These are phyloP conservation scores for Tetramorium parvispinum DNA, from an alignment of 1,140 invertebrate genomes.

Conservation along the genomic window DNA sequence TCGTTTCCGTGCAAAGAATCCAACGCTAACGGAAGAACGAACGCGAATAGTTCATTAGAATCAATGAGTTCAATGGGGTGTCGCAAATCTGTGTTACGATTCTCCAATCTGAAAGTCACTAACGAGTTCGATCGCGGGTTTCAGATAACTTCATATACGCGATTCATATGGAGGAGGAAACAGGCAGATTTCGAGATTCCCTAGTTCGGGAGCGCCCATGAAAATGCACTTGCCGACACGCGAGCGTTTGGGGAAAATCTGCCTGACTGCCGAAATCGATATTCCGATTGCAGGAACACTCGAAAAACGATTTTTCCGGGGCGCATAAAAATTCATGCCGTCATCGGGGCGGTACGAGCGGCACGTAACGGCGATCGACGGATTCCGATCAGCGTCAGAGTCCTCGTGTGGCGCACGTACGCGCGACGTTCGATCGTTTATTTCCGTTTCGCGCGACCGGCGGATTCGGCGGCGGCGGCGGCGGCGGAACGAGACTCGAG, in stretches of 20 bases:
- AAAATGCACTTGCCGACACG: conserved; percentile 30
- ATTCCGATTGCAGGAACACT: conserved; percentile 49
- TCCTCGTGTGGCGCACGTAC: conserved; percentile 45
- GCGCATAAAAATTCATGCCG: conserved; percentile 52
- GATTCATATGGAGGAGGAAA: not conserved
- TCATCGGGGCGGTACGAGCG: conserved; percentile 47
- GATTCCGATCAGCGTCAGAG: conserved; percentile 28
- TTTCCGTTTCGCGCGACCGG: conserved; percentile 65
- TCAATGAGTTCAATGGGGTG: not conserved
- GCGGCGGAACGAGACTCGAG: conserved; percentile 32
- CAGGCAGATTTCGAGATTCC: not conserved
- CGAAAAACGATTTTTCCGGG: conserved; percentile 51
- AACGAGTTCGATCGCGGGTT: not conserved
- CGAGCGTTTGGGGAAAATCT: conserved; percentile 23
- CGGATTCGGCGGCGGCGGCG: conserved; percentile 64
- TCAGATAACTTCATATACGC: not conserved
- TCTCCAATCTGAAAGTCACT: not conserved
- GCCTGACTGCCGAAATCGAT: conserved; percentile 36
- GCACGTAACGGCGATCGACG: conserved; percentile 59
- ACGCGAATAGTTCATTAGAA: not conserved
- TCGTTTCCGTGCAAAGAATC: conserved; percentile 12
- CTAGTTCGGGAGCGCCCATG: not conserved
- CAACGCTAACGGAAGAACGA: not conserved
- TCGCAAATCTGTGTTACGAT: not conserved
- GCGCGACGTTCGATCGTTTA: conserved; percentile 49